phyloP scores from a whole-genome alignment of 2,797 vertebrate species.

The Macropodus opercularis region DNA sequence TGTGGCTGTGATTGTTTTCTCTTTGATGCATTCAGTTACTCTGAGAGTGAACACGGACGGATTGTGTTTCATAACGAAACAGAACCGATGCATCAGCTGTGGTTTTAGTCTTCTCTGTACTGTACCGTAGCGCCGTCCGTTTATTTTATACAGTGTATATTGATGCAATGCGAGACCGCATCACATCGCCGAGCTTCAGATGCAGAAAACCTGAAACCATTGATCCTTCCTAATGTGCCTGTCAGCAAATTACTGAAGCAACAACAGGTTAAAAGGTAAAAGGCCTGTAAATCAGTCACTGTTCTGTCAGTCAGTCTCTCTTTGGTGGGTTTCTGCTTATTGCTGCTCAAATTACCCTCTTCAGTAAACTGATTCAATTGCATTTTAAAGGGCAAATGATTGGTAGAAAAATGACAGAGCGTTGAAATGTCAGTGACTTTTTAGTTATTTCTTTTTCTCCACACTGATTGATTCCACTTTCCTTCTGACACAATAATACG shows the following conservation, averaged over 20 bases:
- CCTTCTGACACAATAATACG: slow-evolving; percentile 9
- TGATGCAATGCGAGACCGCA: slow-evolving; percentile 9
- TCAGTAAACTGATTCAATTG: slow-evolving; percentile 15
- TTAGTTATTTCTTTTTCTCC: not conserved
- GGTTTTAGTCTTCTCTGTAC: slow-evolving; percentile 10
- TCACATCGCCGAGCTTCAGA: slow-evolving; percentile 42
- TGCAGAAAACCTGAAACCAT: slow-evolving; percentile 18
- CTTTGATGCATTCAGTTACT: slow-evolving; percentile 3
- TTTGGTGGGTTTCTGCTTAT: slow-evolving; percentile 24
- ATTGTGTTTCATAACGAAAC: slow-evolving; percentile 50
- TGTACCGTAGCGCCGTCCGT: not conserved
- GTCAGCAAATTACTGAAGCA: slow-evolving; percentile 31
- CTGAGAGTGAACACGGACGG: slow-evolving; percentile 29
- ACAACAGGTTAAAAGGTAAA: slow-evolving; percentile 26
- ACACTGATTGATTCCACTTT: not conserved
- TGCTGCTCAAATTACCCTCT: slow-evolving; percentile 18
- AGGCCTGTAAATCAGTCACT: slow-evolving; percentile 4
- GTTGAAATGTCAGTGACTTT: slow-evolving; percentile 18
- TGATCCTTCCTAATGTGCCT: slow-evolving; percentile 33
- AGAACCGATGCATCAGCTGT: slow-evolving; percentile 22
- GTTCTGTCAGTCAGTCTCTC: slow-evolving; percentile 25
- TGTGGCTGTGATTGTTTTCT: not conserved
- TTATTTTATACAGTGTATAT: not conserved
- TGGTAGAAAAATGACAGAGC: slow-evolving; percentile 21
- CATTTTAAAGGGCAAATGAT: slow-evolving; percentile 26